Evolutionary conservation across 1,140 invertebrate species (phyloP).

Genomic region (Drosophila azteca): DNA sequence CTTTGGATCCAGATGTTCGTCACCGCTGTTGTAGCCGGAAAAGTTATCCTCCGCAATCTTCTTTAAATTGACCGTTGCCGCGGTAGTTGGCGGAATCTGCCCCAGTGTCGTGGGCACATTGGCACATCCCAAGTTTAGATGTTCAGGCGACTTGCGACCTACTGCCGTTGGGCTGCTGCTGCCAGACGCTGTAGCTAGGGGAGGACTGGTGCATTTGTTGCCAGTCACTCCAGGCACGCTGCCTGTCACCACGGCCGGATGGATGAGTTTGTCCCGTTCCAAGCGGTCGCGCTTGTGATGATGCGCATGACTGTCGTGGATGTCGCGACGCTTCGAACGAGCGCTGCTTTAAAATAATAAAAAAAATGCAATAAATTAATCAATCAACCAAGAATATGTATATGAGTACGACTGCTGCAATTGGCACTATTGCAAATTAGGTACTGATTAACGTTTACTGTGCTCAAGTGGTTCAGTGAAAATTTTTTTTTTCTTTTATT

Average conservation of each 20-base stretch:
- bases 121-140: conserved; percentile 36
- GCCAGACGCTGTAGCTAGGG: conserved; percentile 20
- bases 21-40: conserved; percentile 90
- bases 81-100: conserved; percentile 46
- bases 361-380: background rate
- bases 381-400: too few species aligned
- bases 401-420: too few species aligned
- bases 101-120: conserved; percentile 32
- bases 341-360: conserved; percentile 36
- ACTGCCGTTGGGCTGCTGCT: conserved; percentile 47
- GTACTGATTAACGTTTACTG: too few species aligned
- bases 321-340: conserved; percentile 75
- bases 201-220: conserved; percentile 68
- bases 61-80: conserved; percentile 48
- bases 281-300: conserved; percentile 75
- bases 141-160: conserved; percentile 66
- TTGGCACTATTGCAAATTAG: too few species aligned
- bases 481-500: too few species aligned
- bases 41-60: conserved; percentile 81
- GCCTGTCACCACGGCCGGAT: conserved; percentile 42
- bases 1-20: conserved; percentile 88
- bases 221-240: conserved; percentile 27
- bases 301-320: conserved; percentile 63
- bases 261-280: conserved; percentile 64
- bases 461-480: too few species aligned